A percentile compares a stretch with the other conserved stretches of the same genome.
Conservation (phyloP, 92 coral and sea anemone species). For the Parazoanthus swiftii region DNA sequence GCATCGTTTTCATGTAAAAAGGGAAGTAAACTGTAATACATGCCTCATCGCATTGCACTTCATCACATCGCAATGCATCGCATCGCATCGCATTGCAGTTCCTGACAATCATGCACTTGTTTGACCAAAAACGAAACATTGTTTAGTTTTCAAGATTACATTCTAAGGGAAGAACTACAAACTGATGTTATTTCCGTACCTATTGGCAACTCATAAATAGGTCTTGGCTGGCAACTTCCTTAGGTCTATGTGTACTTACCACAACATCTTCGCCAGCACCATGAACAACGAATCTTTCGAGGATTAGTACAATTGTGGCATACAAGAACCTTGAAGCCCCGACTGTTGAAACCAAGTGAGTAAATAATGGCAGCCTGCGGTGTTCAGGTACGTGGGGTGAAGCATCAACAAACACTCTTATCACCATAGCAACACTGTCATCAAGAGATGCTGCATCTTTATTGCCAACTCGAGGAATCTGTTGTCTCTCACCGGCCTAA, state of each 20-base stretch:
- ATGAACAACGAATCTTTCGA: constrained; percentile 67
- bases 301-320: constrained; percentile 68
- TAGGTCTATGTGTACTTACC: constrained; percentile 18
- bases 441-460: constrained; percentile 67
- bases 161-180: no score
- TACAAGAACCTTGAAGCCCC: constrained; percentile 82
- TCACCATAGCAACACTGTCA: constrained; percentile 83
- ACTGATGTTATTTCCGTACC: no score
- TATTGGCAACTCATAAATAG: no score
- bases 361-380: constrained; percentile 86
- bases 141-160: no score
- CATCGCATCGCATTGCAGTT: no score
- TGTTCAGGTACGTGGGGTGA: constrained; percentile 98
- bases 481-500: constrained; percentile 87
- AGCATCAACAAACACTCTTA: constrained; percentile 98
- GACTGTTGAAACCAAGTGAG: constrained; percentile 82
- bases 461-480: constrained; percentile 56
- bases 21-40: no score
- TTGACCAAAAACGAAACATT: no score
- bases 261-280: constrained; percentile 50
- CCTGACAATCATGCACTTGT: no score
- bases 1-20: no score
- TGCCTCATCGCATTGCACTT: no score
- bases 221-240: background rate
- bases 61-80: no score